Evolutionary conservation across 2,888 invertebrate species (phyloP), one percentile per base, ranked within the genome.

Genomic region (Ormyrus pomaceus): DNA sequence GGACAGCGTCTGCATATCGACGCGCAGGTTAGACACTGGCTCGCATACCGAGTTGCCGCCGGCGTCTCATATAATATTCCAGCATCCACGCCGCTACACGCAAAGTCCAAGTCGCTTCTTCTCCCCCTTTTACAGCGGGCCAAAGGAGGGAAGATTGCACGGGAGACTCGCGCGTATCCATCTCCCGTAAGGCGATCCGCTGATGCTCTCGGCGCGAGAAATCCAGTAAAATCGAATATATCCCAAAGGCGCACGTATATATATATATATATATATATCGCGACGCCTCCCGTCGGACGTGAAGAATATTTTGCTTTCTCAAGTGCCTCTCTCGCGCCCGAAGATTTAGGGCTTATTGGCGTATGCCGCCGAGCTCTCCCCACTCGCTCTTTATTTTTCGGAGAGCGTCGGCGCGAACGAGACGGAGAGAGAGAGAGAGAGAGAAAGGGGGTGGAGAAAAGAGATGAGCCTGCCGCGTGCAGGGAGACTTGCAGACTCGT

Each of bases 1-100:
- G 85, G 84, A 83, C 84, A 84, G 84, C 83, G 86, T 87, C 86
- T 86, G 86, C 86, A 86, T 87, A 86, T 87, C 85, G 86, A 83
- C 83, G 83, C 83, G 83, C 82, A 81, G 76, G 81, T 83, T 61
- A 86, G 85, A 85, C 85, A 84, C 83, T 84, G 85, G 84, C 84
- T 86, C 84, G 86, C 86, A 86, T 86, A 85, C 84, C 70, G 77
- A 71, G 70, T 72, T 61, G 13, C 62, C 34, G 34, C 51, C 62
- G 50, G 34, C 55, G 13, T 13, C 70, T 70, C 75, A 34, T 75
- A 59, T 66, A 75, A 79, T 79, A 65, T 74, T 75, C 74, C 56
- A 50, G 58, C 51, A 59, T 68, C 59, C 13, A n/a, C 71, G 83
- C 84, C 34, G 84, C 82, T 78, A 9, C 82, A 84, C 81, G 81